A percentile compares a stretch with the other conserved stretches of the same genome.
Conservation (phyloP, 2,888 invertebrate species). For the Synergus laeviventris region DNA sequence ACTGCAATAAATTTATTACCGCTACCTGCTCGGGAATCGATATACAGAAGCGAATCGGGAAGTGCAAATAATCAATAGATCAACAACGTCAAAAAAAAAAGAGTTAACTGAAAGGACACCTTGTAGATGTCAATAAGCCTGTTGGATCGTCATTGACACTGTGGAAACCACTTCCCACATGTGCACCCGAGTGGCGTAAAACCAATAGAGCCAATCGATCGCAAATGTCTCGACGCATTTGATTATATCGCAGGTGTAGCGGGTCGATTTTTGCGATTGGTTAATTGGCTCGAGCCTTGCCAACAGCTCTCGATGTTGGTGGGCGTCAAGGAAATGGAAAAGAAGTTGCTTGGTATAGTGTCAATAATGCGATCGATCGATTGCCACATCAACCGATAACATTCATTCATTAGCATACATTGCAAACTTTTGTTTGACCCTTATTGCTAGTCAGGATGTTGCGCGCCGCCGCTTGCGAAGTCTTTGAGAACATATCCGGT, state of each 20-base stretch:
- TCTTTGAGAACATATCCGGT: slow-evolving; percentile 14
- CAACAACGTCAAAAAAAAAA: neutral
- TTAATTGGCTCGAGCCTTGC: slow-evolving; percentile 16
- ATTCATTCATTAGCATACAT: slow-evolving; percentile 49
- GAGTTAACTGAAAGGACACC: neutral
- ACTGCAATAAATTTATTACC: slow-evolving; percentile 37
- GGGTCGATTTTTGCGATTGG: slow-evolving; percentile 3
- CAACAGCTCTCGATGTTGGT: slow-evolving; percentile 24
- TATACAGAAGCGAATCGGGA: slow-evolving; percentile 25
- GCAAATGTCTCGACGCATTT: slow-evolving; percentile 13
- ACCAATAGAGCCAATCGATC: slow-evolving; percentile 26
- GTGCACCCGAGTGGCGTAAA: slow-evolving; percentile 12
- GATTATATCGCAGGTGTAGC: slow-evolving; percentile 15
- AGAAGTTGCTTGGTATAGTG: slow-evolving; percentile 33
- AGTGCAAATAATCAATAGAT: slow-evolving; percentile 23
- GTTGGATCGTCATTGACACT: slow-evolving; percentile 18
- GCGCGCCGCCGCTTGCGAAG: neutral
- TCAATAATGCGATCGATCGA: slow-evolving; percentile 45
- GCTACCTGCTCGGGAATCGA: slow-evolving; percentile 24
- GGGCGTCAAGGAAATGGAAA: slow-evolving; percentile 28
- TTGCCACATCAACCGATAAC: slow-evolving; percentile 46
- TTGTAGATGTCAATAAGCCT: slow-evolving; percentile 10
- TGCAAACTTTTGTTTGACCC: slow-evolving; percentile 11
- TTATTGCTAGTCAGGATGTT: slow-evolving; percentile 26
- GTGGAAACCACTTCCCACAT: slow-evolving; percentile 22